Evolutionary conservation across 2,888 invertebrate species (phyloP), one percentile per base, ranked within the genome.

Genomic region (Oasisia sp.): DNA sequence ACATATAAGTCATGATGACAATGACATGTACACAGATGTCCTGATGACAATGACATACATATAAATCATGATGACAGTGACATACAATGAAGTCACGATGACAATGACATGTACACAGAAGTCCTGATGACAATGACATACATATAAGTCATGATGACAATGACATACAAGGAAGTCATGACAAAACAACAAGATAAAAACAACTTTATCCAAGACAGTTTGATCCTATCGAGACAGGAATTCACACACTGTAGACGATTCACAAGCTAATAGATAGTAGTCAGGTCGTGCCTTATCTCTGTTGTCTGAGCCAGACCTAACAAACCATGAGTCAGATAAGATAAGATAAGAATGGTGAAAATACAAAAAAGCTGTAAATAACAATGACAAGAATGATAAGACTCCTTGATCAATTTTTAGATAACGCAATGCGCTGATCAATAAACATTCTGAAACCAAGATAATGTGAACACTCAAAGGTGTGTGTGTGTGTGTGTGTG

Each of bases 401-500:
- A n/a, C 74, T 27, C 5, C 27, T 27, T 27, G 19, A n/a, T 27
- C 74, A 74, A 74, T 27, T 7, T 27, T 14, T 50, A 50, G 5
- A 74, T 74, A 74, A 27, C 27, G 74, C 7, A 74, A n/a, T 74
- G 7, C 74, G n/a, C 27, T 38, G 38, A 38, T 4, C 74, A 4
- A 74, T 74, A 27, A 3, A 19, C 27, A 74, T 74, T 74, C 74
- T 74, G 74, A 74, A 19, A 19, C 74, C 3, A 27, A 74, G 27
- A 27, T 27, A 74, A 74, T 27, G 27, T 5, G 0, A 19, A 7
- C 38, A 44, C 45, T 50, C 50, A 50, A 50, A 50, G 50, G 45
- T 90, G 89, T 92, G 89, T 90, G 90, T 92, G 44, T 92, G 32
- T 32, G 50, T 50, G 50, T 5, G 50, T 11, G 50, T 50, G 50